Evolutionary conservation across 2,888 invertebrate species (phyloP), one percentile per base, ranked within the genome.

Genomic region (Drosophila tanythrix): DNA sequence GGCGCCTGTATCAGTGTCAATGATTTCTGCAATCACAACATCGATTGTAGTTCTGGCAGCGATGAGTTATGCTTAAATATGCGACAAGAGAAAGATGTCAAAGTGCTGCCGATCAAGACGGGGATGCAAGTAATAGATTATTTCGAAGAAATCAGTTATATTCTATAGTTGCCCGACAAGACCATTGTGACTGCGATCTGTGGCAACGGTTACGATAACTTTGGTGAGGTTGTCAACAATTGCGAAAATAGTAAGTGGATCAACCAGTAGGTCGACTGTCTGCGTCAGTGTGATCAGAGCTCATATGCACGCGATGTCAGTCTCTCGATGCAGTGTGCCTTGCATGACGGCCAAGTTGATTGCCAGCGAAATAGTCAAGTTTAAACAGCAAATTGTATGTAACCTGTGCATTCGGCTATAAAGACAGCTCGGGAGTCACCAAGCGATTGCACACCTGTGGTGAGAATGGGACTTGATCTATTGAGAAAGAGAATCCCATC

Each of bases 401-500:
- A 3, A 48, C 36, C 21, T 88, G 90, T 56, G 77, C 79, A 7
- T 36, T 68, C 0, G 81, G 85, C 8, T 85, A 71, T 33, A 21
- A 35, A 35, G 7, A 15, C 2, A 33, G 6, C 5, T 15, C 29
- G 6, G 3, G 0, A 2, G 8, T 29, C 38, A 56, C 7, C 10
- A 38, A 25, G 60, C 31, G 61, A 0, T n/a, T 29, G 8, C 57
- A 63, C 29, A 21, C 1, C 2, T 93, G 93, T 56, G 70, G 70
- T 7, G 52, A 31, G 0, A 51, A 79, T 67, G 91, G 90, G 2
- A 68, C 76, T 40, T 92, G 92, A 92, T 67, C 76, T 25, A 67
- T 7, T 3, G 1, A 21, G 5, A 1, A 70, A 27, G 8, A 56
- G 2, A 81, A 90, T 43, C 79, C 74, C 5, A 70, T 64, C 4